Base-by-base conservation (phyloP, 1,140 invertebrate genomes). In the Saccostrea echinata region DNA sequence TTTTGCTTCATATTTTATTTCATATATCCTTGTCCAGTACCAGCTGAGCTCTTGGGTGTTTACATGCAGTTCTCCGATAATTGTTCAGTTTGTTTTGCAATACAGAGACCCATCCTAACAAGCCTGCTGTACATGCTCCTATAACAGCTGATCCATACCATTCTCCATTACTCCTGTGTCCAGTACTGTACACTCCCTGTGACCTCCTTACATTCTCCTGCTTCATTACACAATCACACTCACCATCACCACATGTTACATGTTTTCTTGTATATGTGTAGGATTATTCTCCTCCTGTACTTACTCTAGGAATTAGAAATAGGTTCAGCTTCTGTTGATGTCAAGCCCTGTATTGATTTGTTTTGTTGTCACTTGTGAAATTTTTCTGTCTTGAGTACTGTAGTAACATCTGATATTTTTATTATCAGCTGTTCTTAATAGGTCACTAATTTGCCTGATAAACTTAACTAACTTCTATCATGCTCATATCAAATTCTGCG, bases 141-240 rank as follows among this genome's bases (percentile, higher is more conserved):
- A 61, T 21, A 61, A 61, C n/a, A 6, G 55, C 18, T n/a, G 55
- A 61, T 61, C 55, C 24, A 21, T 68, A 68, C 68, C 30, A 33
- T 16, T 76, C 12, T 30, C 3, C 27, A 1, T 33, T 71, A 30
- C 24, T 16, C 13, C 68, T 33, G 68, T 76, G 11, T 33, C 11
- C 27, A 30, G 68, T 30, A 16, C 27, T 30, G 13, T 27, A 30
- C 68, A 27, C 13, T 76, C 11, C 27, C 12, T 16, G 13, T 71
- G 68, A 71, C 68, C 68, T 33, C 27, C 30, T 71, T 43, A 11
- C 27, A 11, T 24, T 33, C 16, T 71, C 9, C 68, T 71, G 24
- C 68, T 30, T 76, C 68, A 76, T 76, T 76, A 76, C 68, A 76
- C 68, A 76, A 76, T 76, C 27, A 27, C 27, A 61, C 18, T n/a